Conservation (phyloP, 1,140 invertebrate species). For the Semibalanus balanoides region DNA sequence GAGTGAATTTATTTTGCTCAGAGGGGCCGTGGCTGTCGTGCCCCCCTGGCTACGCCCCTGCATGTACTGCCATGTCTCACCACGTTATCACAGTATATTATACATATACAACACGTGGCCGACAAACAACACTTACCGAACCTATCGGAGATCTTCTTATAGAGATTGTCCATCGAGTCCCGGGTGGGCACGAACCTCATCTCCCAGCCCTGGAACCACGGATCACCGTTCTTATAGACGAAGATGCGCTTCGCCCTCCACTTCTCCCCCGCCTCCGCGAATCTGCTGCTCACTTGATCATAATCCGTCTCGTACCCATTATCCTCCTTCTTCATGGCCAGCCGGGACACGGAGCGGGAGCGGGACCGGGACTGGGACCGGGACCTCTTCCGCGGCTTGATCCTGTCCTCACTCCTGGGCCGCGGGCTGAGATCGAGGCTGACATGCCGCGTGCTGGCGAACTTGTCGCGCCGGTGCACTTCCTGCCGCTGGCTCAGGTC, state of each 20-base stretch:
- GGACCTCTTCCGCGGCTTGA: not conserved
- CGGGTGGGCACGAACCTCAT: slow-evolving; percentile 73
- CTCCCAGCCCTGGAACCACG: slow-evolving; percentile 74
- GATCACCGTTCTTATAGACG: slow-evolving; percentile 87
- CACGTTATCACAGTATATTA: too few species aligned
- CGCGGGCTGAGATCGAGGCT: not conserved
- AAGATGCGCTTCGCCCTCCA: slow-evolving; percentile 68
- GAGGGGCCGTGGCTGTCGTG: too few species aligned
- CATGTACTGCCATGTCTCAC: too few species aligned
- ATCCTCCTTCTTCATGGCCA: not conserved
- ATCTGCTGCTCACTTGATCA: not conserved
- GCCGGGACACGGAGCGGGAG: not conserved
- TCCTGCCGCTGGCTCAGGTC: not conserved
- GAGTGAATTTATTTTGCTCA: too few species aligned
- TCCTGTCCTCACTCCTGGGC: not conserved
- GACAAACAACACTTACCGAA: slow-evolving; percentile 45
- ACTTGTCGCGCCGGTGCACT: not conserved
- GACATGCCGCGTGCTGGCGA: not conserved
- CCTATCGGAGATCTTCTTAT: slow-evolving; percentile 65
- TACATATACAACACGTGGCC: too few species aligned
- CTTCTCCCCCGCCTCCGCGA: slow-evolving; percentile 24
- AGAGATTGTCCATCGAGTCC: slow-evolving; percentile 67
- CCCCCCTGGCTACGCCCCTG: too few species aligned
- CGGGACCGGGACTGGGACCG: not conserved
- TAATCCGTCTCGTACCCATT: not conserved